These are phyloP conservation scores for Drosophila neocordata DNA, from an alignment of 1,140 invertebrate species.

Conservation along the genomic window DNA sequence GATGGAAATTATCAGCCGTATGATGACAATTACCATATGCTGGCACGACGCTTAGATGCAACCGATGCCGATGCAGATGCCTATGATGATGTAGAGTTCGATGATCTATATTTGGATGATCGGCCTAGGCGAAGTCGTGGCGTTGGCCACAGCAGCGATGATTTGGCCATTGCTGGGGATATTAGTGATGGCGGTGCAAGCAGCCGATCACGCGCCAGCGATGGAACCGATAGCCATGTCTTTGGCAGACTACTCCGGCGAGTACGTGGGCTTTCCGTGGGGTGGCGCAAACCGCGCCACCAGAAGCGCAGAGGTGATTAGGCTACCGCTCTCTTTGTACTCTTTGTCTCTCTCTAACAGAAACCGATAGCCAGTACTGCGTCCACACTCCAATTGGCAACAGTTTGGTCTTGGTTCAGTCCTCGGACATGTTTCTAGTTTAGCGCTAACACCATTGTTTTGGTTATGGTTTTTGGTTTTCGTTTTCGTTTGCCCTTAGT, in stretches of 20 bases:
- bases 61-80: conserved; percentile 42
- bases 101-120: conserved; percentile 72
- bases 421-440: conserved; percentile 31
- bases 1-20: conserved; percentile 76
- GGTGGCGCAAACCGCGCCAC: conserved; percentile 80
- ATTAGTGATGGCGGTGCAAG: conserved; percentile 71
- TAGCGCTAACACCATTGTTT: conserved; percentile 26
- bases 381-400: conserved; percentile 42
- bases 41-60: conserved; percentile 30
- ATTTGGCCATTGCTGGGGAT: conserved; percentile 60
- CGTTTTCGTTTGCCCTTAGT: conserved; percentile 28
- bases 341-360: conserved; percentile 61
- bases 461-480: conserved; percentile 44
- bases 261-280: conserved; percentile 73
- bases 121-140: conserved; percentile 35
- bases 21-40: conserved; percentile 73
- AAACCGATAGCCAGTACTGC: conserved; percentile 42
- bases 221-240: conserved; percentile 62
- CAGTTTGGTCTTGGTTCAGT: conserved; percentile 43
- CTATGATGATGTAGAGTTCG: conserved; percentile 71
- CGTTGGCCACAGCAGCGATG: conserved; percentile 57
- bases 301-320: conserved; percentile 82
- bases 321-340: conserved; percentile 43
- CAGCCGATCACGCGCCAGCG: conserved; percentile 63
- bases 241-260: conserved; percentile 71